Percentiles rank a stretch among this genome's conserved stretches.
phyloP scores from a whole-genome alignment of 2,113 vertebrate genomes.

The Leptobrachium ailaonicum region DNA sequence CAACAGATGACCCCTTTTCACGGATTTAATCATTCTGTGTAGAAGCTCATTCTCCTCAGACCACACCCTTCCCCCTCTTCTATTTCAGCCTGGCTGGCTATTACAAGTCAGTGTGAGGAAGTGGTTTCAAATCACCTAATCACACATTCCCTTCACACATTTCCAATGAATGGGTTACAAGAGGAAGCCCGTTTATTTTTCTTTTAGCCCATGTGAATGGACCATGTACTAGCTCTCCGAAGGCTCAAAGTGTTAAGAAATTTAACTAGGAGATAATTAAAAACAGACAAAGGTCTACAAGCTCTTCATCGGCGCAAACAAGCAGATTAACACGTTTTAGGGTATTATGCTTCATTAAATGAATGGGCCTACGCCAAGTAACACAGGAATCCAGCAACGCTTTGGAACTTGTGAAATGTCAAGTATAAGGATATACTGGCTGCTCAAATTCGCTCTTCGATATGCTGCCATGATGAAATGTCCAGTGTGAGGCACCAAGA shows the following conservation, averaged over 20 bases:
- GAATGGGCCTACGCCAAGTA: conserved; percentile 14
- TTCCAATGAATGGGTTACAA: background rate
- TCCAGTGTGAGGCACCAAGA: too few relatives aligned
- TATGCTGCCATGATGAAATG: conserved; percentile 17
- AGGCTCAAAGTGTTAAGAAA: conserved; percentile 9
- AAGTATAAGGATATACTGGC: background rate
- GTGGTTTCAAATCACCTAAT: conserved; percentile 24
- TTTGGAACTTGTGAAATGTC: conserved; percentile 1
- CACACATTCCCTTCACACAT: conserved; percentile 23
- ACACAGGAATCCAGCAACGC: conserved; percentile 5
- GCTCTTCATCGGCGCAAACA: conserved; percentile 30
- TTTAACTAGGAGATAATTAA: conserved; percentile 24
- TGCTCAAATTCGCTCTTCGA: background rate
- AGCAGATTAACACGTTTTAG: conserved; percentile 28
- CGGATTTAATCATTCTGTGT: background rate
- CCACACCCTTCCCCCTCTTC: background rate
- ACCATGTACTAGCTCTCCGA: background rate
- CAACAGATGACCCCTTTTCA: too few relatives aligned
- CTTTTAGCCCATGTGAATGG: conserved; percentile 15
- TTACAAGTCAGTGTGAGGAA: background rate
- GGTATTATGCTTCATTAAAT: conserved; percentile 13
- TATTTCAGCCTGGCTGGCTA: background rate
- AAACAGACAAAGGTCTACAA: conserved; percentile 18
- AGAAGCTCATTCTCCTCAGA: background rate
- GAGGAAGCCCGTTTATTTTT: conserved; percentile 9